Conservation (phyloP, 2,113 vertebrate genomes). For the Helogale parvula region DNA sequence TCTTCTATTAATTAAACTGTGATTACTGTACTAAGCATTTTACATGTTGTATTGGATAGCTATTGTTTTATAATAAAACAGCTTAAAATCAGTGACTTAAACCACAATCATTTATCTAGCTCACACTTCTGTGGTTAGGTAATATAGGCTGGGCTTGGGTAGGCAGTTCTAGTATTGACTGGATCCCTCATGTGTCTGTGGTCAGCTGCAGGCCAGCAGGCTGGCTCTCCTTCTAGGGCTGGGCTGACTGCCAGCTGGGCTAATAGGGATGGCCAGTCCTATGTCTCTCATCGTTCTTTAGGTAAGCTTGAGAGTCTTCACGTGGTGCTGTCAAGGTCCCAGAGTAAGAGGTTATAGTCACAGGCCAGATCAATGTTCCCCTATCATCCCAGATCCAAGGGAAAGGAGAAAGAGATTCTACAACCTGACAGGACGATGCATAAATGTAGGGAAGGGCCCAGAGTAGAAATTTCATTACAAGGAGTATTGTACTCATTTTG, state of each 20-base stretch:
- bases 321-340: neutral
- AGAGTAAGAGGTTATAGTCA: neutral
- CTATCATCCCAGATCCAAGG: neutral
- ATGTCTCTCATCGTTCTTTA: neutral
- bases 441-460: neutral
- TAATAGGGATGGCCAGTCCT: neutral
- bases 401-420: neutral
- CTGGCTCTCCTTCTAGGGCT: neutral
- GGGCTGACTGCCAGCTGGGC: neutral
- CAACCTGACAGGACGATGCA: neutral
- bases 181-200: neutral
- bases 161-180: neutral
- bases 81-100: neutral
- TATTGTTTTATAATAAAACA: neutral
- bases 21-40: neutral
- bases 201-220: neutral
- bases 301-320: neutral
- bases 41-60: neutral
- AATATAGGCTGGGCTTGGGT: neutral
- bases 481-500: neutral
- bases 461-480: neutral
- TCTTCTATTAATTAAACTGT: neutral
- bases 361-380: neutral
- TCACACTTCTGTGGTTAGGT: neutral
- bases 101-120: neutral